These are phyloP conservation scores for Molanna angustata DNA, from an alignment of 2,888 invertebrate species.

Conservation along the genomic window DNA sequence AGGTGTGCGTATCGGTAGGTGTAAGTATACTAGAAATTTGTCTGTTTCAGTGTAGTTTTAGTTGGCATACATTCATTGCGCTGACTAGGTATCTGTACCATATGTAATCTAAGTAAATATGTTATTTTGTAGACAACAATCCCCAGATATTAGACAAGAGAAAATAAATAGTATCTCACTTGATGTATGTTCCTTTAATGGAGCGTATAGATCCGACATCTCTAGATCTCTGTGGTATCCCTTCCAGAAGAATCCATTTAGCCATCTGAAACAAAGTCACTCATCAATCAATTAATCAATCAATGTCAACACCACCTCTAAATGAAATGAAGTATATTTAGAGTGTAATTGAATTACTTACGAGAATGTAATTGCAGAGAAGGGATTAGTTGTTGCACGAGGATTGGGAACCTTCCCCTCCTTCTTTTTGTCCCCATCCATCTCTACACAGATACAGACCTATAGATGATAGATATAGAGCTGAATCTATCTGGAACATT, in stretches of 20 bases:
- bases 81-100: no score
- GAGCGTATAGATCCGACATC: constrained; percentile 63
- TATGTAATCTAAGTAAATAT: neutral
- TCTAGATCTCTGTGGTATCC: constrained; percentile 64
- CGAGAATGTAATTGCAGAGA: constrained; percentile 56
- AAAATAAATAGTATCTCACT: constrained; percentile 31
- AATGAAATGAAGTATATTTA: no score
- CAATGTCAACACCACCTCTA: no score
- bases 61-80: no score
- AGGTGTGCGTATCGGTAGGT: no score
- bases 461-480: no score
- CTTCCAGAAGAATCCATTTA: constrained; percentile 55
- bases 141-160: neutral
- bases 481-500: no score
- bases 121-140: neutral
- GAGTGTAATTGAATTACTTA: no score
- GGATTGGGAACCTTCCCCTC: constrained; percentile 49
- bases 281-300: no score
- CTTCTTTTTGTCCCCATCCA: constrained; percentile 38
- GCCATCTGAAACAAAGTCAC: constrained; percentile 21
- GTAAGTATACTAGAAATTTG: no score
- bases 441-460: no score
- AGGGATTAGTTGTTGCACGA: constrained; percentile 51
- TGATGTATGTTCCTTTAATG: constrained; percentile 62
- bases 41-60: no score